Evolutionary conservation across 2,888 invertebrate species (phyloP).

Genomic region (Odontomyia ornata): DNA sequence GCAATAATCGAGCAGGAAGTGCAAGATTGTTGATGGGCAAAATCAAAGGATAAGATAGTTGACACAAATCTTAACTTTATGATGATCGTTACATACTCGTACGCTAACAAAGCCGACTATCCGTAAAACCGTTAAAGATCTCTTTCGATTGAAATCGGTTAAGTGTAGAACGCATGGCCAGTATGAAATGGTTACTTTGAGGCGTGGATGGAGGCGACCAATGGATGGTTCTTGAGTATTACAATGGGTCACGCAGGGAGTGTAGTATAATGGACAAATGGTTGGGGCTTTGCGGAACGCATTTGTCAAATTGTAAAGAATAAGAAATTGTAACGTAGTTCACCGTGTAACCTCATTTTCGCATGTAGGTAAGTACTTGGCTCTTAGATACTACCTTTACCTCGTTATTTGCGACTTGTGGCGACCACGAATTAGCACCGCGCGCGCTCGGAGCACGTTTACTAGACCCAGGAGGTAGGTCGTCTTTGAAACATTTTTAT

Average conservation of each 20-base stretch:
- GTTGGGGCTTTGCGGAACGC: background rate
- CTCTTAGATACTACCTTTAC: too few species aligned
- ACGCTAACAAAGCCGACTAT: background rate
- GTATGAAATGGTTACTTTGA: too few species aligned
- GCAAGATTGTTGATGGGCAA: conserved; percentile 20
- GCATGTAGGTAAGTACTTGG: background rate
- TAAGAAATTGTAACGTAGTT: background rate
- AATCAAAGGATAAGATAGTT: conserved; percentile 35
- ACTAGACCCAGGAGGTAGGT: background rate
- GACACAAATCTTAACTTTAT: conserved; percentile 34
- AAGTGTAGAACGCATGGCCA: too few species aligned
- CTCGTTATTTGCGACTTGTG: too few species aligned
- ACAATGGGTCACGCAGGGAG: conserved; percentile 36
- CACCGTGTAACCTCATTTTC: conserved; percentile 29
- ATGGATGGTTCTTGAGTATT: background rate
- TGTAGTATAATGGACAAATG: conserved; percentile 8
- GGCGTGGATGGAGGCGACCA: too few species aligned
- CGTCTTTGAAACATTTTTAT: background rate
- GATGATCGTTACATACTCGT: conserved; percentile 16
- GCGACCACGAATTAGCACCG: background rate
- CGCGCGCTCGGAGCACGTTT: too few species aligned
- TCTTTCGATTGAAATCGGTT: background rate
- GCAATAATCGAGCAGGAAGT: conserved; percentile 20
- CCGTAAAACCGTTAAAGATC: background rate
- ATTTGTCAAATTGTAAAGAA: background rate